phyloP scores from a whole-genome alignment of 1,140 invertebrate genomes.

The Octopus sinensis region DNA sequence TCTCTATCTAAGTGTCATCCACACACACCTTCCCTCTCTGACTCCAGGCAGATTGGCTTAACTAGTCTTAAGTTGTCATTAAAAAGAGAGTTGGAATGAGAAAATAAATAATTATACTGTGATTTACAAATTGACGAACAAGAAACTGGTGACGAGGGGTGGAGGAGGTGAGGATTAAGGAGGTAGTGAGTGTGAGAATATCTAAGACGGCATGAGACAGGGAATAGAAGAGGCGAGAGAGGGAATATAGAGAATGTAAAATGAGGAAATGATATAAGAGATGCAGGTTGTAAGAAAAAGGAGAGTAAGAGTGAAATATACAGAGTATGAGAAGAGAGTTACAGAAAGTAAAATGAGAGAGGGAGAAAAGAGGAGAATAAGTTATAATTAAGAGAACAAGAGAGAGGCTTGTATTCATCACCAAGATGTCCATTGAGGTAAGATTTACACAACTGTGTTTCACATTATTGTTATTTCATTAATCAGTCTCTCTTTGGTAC shows the following conservation, averaged over 20 bases:
- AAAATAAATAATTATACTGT: too few species aligned
- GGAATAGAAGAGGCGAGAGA: background rate
- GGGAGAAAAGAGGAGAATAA: background rate
- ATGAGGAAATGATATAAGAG: background rate
- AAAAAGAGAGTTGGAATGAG: too few species aligned
- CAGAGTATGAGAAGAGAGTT: conserved; percentile 1
- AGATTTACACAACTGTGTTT: too few species aligned
- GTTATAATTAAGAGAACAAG: background rate
- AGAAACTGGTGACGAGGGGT: background rate
- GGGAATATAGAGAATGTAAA: background rate
- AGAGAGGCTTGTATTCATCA: background rate
- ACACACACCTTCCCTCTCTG: too few species aligned
- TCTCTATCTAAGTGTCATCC: too few species aligned
- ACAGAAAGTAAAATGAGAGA: background rate
- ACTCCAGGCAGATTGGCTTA: too few species aligned
- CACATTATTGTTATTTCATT: too few species aligned
- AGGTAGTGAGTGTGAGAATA: conserved; percentile 12
- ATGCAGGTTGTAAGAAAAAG: background rate
- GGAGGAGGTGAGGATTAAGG: conserved; percentile 17
- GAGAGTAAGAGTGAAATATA: conserved; percentile 10
- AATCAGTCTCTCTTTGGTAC: too few species aligned
- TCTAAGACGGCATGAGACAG: background rate
- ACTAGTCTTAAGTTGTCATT: too few species aligned
- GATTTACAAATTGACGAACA: background rate
- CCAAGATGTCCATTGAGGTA: too few species aligned